Evolutionary conservation across 1,140 invertebrate species (phyloP).

Genomic region (Drosophila parabipectinata): DNA sequence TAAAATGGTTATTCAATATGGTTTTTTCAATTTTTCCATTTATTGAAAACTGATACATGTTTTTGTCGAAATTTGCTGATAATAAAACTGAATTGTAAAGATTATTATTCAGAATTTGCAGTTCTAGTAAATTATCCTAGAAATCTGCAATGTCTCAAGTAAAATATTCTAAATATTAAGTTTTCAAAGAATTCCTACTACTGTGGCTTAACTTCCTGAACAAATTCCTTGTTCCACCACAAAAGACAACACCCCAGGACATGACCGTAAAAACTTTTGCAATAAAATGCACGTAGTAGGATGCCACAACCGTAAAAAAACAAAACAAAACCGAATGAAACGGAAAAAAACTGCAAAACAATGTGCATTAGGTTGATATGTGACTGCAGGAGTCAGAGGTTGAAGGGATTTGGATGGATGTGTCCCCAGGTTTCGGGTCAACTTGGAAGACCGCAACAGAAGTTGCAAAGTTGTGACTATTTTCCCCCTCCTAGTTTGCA

Average conservation of each 20-base stretch:
- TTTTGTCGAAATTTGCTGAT: too few relatives aligned
- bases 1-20: too few relatives aligned
- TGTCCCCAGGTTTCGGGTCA: conserved; percentile 29
- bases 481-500: conserved; percentile 27
- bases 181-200: neutral
- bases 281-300: conserved; percentile 50
- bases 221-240: conserved; percentile 14
- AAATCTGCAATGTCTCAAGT: neutral
- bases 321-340: conserved; percentile 5
- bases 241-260: conserved; percentile 40
- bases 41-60: too few relatives aligned
- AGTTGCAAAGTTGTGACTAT: conserved; percentile 39
- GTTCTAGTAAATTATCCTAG: too few relatives aligned
- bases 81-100: too few relatives aligned
- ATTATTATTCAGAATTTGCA: too few relatives aligned
- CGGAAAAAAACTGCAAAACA: conserved; percentile 26
- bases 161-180: neutral
- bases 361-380: conserved; percentile 46
- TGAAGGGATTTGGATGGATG: conserved; percentile 6
- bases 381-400: conserved; percentile 13
- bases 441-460: conserved; percentile 45
- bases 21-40: too few relatives aligned
- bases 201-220: conserved; percentile 4
- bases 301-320: conserved; percentile 21
- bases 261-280: conserved; percentile 49